Base-by-base conservation (phyloP, 64 coral and sea anemone genomes). In the Acropora tenuis region DNA sequence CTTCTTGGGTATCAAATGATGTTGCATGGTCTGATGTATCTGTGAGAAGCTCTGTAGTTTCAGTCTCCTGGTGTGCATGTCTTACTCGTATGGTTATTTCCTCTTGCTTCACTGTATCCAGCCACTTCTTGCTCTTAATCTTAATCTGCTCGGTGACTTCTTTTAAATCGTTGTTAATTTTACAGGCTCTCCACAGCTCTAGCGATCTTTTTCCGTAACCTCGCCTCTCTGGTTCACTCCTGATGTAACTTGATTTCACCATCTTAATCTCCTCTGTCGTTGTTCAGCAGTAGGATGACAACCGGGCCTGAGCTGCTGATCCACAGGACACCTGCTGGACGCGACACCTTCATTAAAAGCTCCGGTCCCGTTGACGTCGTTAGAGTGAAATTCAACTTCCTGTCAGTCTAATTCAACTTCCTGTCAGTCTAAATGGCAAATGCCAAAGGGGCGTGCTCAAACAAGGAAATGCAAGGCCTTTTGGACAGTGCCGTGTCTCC, bases 1-100 rank as follows among this genome's bases (percentile, higher is more conserved):
- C 89, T 80, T 90, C 88, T 73, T 90, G 89, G 41, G 58, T 90
- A 90, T 81, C 89, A 19, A 60, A 18, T 90, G 46, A 53, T 74
- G 77, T 90, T 74, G 44, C 53, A 67, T 68, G 57, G 44, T 86
- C 66, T 76, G 74, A 18, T 89, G 73, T 42, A 89, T 55, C 74
- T 89, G 45, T 77, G 16, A 20, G 71, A 75, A 50, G 43, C 69
- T 78, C 0, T 47, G 76, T 78, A 78, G 44, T 78, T 78, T 88
- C 69, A 49, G 46, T 76, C 0, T 57, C 57, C 42, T 87, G 65
- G 6, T 74, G 20, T 74, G 47, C 84, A 73, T 74, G 19, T 87
- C 45, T 89, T 78, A 89, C 87, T 79, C 74, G 18, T 44, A 78
- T 6, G 16, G 87, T 50, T 79, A 89, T 89, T 89, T 89, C 41